Conservation (phyloP, 1,140 invertebrate species). For the Drosophila parabipectinata region DNA sequence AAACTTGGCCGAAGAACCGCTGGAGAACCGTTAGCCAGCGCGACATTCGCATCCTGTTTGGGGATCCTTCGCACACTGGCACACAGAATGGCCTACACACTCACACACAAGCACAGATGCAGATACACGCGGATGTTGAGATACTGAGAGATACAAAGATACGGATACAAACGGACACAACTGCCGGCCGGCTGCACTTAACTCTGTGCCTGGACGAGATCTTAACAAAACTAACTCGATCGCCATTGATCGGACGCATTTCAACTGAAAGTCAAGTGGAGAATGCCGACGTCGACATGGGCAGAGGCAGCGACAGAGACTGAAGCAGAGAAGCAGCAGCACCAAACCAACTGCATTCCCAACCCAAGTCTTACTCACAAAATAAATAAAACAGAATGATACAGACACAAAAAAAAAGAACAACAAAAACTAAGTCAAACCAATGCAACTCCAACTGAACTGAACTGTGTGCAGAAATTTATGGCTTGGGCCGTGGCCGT, state of each 20-base stretch:
- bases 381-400: slow-evolving; percentile 51
- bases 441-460: slow-evolving; percentile 28
- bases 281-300: slow-evolving; percentile 55
- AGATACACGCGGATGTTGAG: slow-evolving; percentile 6
- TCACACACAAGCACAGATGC: slow-evolving; percentile 2
- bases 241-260: slow-evolving; percentile 78
- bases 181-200: slow-evolving; percentile 63
- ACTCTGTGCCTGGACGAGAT: slow-evolving; percentile 73
- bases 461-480: slow-evolving; percentile 58
- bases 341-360: slow-evolving; percentile 36
- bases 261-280: slow-evolving; percentile 75
- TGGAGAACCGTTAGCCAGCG: slow-evolving; percentile 47
- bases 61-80: slow-evolving; percentile 34
- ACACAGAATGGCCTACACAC: slow-evolving; percentile 1
- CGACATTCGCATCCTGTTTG: slow-evolving; percentile 51
- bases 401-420: slow-evolving; percentile 40
- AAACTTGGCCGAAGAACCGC: slow-evolving; percentile 16
- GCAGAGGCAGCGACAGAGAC: slow-evolving; percentile 5
- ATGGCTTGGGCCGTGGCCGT: slow-evolving; percentile 58
- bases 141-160: slow-evolving; percentile 1
- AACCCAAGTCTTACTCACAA: slow-evolving; percentile 36
- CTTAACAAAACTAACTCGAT: slow-evolving; percentile 83
- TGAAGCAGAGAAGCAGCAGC: slow-evolving; percentile 11
- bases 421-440: slow-evolving; percentile 44
- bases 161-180: slow-evolving; percentile 11